Evolutionary conservation across 2,888 invertebrate genomes (phyloP), one percentile per base, ranked within the genome.

Genomic region (Phymatocera aterrima): DNA sequence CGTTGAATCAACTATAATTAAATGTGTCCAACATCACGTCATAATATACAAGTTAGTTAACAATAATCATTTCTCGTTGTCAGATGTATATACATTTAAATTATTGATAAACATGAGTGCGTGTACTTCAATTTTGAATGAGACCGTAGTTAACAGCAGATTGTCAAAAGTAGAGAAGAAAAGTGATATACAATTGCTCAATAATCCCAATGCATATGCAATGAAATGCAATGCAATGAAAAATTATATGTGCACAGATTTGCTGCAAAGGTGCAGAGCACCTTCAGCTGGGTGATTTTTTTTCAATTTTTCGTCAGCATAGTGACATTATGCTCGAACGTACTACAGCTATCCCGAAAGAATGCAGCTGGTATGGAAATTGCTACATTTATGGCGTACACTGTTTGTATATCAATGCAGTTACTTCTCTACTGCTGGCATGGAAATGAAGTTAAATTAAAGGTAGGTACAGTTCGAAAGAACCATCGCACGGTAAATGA

Each of bases 381-480:
- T 8, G 1, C 78, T 0, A 8, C 72, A 15, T 12, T 78, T 6
- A 8, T 57, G 3, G n/a, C 60, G 0, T 84, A 83, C 34, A 61
- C 82, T 34, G 51, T 15, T 10, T 84, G 81, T 31, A 81, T 84
- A 81, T 75, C 83, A 65, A 60, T 81, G 0, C 85, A 87, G 78
- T 84, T 87, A 48, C 85, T 84, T 54, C 82, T 85, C n/a, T 81
- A 85, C 61, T 87, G 86, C 54, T 87, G 86, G 85, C 83, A 83
- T 31, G 87, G 87, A 12, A 85, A 86, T 64, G 85, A 87, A 72
- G 80, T 87, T 1, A 82, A 81, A 15, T 4, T 77, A 24, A 82
- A 84, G 79, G 84, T 87, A 81, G 57, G 51, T 70, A 15, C 24
- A 12, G 21, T n/a, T 6, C 46, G 18, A 64, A 64, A 15, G 28